phyloP scores from a whole-genome alignment of 2,888 invertebrate genomes.

The Acanthosepion lycidas region DNA sequence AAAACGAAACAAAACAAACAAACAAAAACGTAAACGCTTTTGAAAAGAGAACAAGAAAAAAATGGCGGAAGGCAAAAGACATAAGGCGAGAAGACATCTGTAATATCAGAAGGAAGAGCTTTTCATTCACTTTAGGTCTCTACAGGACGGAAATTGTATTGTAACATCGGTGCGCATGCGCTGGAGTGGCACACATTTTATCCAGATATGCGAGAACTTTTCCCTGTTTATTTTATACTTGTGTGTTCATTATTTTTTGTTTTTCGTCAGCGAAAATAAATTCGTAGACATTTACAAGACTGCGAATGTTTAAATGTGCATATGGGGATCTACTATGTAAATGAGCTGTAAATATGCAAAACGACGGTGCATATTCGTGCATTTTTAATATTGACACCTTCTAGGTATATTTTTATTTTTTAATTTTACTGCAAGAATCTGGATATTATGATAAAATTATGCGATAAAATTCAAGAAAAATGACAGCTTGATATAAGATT shows the following conservation, averaged over 20 bases:
- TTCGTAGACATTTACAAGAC: neutral
- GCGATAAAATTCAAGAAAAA: no score
- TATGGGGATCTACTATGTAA: neutral
- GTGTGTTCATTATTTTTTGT: neutral
- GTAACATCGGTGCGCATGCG: neutral
- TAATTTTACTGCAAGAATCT: no score
- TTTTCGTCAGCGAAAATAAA: neutral
- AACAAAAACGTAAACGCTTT: neutral
- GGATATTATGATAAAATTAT: no score
- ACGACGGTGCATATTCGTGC: no score
- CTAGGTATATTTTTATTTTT: no score
- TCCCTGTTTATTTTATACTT: neutral
- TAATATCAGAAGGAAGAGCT: constrained; percentile 17
- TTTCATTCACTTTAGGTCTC: constrained; percentile 11
- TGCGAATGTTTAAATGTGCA: neutral
- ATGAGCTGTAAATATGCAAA: neutral
- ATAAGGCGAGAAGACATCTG: neutral
- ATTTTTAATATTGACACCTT: no score
- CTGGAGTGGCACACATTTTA: neutral
- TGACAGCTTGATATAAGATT: no score
- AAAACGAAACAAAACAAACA: neutral
- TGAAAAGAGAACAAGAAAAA: neutral
- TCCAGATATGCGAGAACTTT: neutral
- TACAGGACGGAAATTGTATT: constrained; percentile 33
- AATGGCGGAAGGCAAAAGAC: neutral